Conservation (phyloP, 2,888 invertebrate species). For the Machimus atricapillus region DNA sequence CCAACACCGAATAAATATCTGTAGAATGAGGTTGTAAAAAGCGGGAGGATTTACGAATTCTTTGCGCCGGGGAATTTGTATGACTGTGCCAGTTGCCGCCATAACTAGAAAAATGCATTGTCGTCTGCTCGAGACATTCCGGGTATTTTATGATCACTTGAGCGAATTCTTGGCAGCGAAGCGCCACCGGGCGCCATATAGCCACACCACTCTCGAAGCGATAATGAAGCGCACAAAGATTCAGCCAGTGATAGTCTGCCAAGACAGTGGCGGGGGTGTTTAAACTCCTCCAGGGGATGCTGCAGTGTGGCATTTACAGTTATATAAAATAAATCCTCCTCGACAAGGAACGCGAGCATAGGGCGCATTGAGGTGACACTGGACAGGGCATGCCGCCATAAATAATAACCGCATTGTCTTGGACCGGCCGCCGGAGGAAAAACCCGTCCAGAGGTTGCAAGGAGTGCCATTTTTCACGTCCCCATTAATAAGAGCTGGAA, state of each 20-base stretch:
- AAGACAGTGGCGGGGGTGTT: conserved; percentile 18
- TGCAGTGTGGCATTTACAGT: conserved; percentile 34
- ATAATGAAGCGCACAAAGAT: conserved; percentile 28
- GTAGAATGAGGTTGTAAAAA: background rate
- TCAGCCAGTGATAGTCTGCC: conserved; percentile 24
- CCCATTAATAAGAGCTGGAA: background rate
- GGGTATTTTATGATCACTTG: conserved; percentile 42
- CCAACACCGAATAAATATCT: background rate
- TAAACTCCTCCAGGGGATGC: conserved; percentile 15
- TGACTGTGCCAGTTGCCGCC: background rate
- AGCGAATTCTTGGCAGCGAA: conserved; percentile 36
- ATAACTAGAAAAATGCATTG: conserved; percentile 32
- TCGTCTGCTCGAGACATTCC: conserved; percentile 35
- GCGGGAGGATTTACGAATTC: background rate
- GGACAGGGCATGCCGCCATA: conserved; percentile 14
- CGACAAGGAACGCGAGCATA: conserved; percentile 9
- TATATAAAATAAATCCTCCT: conserved; percentile 36
- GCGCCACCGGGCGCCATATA: background rate
- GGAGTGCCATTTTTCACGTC: conserved; percentile 4
- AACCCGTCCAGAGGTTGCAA: background rate
- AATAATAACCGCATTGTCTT: conserved; percentile 30
- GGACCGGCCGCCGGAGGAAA: background rate
- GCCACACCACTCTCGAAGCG: background rate
- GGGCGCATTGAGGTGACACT: background rate
- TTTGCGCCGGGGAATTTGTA: background rate